Base-by-base conservation (phyloP, 2,113 vertebrate genomes). In the Picathartes gymnocephalus region DNA sequence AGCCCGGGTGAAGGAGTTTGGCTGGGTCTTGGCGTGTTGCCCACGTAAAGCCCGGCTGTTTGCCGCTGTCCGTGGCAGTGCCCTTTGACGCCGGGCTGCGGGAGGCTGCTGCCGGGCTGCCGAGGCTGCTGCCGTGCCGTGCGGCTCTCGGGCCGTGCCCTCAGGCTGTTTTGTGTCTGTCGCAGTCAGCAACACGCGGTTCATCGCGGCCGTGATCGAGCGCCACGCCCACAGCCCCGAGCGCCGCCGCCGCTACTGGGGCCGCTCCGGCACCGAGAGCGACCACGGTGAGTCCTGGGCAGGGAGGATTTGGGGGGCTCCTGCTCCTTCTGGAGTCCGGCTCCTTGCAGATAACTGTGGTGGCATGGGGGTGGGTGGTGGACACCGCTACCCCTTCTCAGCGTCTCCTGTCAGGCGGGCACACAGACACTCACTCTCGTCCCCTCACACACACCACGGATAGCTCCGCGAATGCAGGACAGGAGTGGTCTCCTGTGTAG, bases 181-280 rank as follows among this genome's bases (percentile, higher is more conserved):
- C 8, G 1, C 98, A 99, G 99, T 99, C 93, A 99, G 99, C 77
- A 99, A 99, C 89, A 99, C 99, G 1, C 98, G 99, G 1, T 99
- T 99, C 84, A 99, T 99, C 72, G 99, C 99, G 0, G 99, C 99
- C 0, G 99, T 99, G 86, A 99, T 99, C 2, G 99, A 99, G 94
- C 98, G 99, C 10, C 99, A 99, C 18, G 99, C 99, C 2, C 99
- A 99, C 98, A 99, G 99, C 57, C 99, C 99, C 2, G 99, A 99
- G 30, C 98, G 99, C 85, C 97, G 99, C 9, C 98, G 99, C 45
- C 98, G 99, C 18, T 99, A 99, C 98, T 99, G 99, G 99, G 99
- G 99, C 4, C 98, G 99, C 18, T 99, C 99, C 0, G 99, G 99
- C 79, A 99, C 99, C 1, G 99, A 99, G 95, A 99, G 99, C 1